Percentiles rank a stretch among this genome's conserved stretches.
Evolutionary conservation across 2,113 vertebrate species (phyloP).

Genomic region (Myiopsitta monachus): DNA sequence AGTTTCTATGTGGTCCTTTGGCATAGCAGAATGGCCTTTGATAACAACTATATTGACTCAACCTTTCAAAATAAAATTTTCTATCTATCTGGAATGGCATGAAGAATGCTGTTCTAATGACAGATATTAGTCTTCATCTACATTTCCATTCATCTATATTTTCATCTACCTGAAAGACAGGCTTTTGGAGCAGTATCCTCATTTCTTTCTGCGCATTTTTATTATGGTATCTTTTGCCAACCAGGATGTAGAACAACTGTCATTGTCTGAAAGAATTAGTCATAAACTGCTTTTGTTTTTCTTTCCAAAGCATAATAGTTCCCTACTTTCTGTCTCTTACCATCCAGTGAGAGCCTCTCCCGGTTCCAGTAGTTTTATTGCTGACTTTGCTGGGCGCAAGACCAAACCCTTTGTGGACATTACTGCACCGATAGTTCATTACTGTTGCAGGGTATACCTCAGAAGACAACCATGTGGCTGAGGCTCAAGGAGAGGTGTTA

Average conservation of each 20-base stretch:
- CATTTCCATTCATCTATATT: neutral
- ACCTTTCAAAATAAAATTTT: neutral
- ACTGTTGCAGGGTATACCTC: neutral
- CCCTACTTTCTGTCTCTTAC: neutral
- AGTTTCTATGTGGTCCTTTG: neutral
- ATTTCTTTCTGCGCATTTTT: neutral
- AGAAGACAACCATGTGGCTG: neutral
- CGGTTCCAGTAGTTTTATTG: neutral
- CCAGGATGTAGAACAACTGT: neutral
- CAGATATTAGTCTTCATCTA: neutral
- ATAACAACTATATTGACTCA: neutral
- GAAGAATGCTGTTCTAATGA: neutral
- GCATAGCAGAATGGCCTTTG: neutral
- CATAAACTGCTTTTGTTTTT: neutral
- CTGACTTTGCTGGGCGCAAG: neutral
- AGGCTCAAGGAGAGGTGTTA: neutral
- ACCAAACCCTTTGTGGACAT: accelerated
- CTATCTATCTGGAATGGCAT: neutral
- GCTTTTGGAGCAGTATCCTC: neutral
- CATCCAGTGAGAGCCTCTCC: neutral
- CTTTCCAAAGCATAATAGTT: neutral
- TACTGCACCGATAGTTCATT: neutral
- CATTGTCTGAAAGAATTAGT: neutral
- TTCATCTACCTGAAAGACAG: neutral
- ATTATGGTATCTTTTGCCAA: neutral